Evolutionary conservation across 2,113 vertebrate species (phyloP).

Genomic region (Antechinus stuartii): DNA sequence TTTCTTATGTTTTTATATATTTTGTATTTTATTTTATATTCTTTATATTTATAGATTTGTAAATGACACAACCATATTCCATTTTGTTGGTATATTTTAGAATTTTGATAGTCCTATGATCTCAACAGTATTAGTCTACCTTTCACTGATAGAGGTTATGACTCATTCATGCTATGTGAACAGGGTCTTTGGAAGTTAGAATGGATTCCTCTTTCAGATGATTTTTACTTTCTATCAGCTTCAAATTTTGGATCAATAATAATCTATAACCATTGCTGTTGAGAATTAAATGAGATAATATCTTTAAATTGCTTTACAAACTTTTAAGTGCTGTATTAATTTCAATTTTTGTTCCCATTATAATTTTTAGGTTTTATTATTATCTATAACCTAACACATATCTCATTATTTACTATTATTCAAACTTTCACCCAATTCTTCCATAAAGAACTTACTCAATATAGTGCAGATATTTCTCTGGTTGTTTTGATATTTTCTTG

Average conservation of each 20-base stretch:
- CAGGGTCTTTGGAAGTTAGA: neutral
- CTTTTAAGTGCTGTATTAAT: too few relatives aligned
- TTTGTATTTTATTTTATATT: too few relatives aligned
- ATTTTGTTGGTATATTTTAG: neutral
- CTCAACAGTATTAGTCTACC: neutral
- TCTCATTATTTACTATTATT: too few relatives aligned
- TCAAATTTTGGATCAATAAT: too few relatives aligned
- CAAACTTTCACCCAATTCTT: too few relatives aligned
- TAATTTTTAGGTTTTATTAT: neutral
- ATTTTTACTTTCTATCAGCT: neutral
- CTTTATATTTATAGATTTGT: neutral
- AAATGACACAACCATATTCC: neutral
- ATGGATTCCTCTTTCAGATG: neutral
- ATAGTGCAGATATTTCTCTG: neutral
- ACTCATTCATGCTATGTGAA: neutral
- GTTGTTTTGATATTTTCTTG: neutral
- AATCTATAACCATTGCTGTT: too few relatives aligned
- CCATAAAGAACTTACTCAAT: too few relatives aligned
- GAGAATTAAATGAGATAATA: too few relatives aligned
- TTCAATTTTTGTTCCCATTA: too few relatives aligned
- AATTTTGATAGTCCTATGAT: neutral
- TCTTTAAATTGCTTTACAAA: too few relatives aligned
- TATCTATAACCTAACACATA: neutral
- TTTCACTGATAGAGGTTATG: neutral
- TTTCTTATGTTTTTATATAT: neutral